Percentiles rank a stretch among this genome's conserved stretches.
Evolutionary conservation across 2,888 invertebrate species (phyloP).

Genomic region (Synergus itoensis): DNA sequence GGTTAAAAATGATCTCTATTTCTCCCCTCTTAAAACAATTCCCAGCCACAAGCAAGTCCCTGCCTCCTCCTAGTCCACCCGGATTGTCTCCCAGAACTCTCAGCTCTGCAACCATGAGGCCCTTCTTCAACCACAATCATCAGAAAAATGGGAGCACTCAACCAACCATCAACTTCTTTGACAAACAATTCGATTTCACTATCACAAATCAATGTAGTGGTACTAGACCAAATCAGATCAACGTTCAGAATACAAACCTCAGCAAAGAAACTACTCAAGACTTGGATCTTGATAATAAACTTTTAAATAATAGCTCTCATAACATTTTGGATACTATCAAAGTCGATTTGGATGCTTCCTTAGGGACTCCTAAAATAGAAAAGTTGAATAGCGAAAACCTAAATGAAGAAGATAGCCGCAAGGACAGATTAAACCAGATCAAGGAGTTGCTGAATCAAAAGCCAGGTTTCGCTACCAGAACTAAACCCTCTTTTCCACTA

Average conservation of each 20-base stretch:
- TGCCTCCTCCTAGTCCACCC: slow-evolving; percentile 75
- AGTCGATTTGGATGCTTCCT: not conserved
- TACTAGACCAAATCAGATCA: slow-evolving; percentile 45
- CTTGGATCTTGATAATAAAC: slow-evolving; percentile 49
- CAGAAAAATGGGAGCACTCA: slow-evolving; percentile 45
- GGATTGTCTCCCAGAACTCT: slow-evolving; percentile 69
- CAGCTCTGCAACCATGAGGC: slow-evolving; percentile 56
- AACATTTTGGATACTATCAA: not conserved
- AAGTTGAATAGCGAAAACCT: slow-evolving; percentile 56
- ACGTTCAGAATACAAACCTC: not conserved
- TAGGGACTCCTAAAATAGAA: slow-evolving; percentile 7
- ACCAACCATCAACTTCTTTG: slow-evolving; percentile 32
- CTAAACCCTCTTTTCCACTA: slow-evolving; percentile 83
- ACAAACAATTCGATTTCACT: slow-evolving; percentile 46
- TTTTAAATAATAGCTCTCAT: slow-evolving; percentile 35
- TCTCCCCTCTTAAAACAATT: slow-evolving; percentile 81
- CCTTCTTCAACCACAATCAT: slow-evolving; percentile 59
- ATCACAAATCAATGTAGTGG: slow-evolving; percentile 43
- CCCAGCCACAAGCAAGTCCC: slow-evolving; percentile 81
- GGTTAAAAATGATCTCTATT: slow-evolving; percentile 82
- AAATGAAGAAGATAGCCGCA: slow-evolving; percentile 79
- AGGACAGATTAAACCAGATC: slow-evolving; percentile 84
- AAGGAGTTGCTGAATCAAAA: slow-evolving; percentile 85
- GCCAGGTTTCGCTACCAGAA: slow-evolving; percentile 82
- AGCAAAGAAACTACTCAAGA: slow-evolving; percentile 31